A percentile compares a stretch with the other conserved stretches of the same genome.
Evolutionary conservation across 2,113 vertebrate species (phyloP).

Genomic region (Lepus europaeus): DNA sequence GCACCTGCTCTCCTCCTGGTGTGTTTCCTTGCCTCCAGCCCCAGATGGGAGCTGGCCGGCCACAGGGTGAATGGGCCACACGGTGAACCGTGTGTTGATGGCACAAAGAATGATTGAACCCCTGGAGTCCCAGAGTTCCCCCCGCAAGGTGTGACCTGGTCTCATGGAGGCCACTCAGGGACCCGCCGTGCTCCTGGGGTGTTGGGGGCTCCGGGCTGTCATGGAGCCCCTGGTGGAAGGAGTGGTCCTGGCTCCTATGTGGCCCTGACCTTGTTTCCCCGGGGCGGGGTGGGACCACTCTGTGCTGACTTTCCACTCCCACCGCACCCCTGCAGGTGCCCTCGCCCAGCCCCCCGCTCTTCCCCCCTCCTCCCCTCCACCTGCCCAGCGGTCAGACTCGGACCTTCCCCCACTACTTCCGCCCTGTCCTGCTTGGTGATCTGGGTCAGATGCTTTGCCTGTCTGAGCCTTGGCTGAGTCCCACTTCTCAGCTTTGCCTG

Average conservation of each 20-base stretch:
- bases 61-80: too few species aligned
- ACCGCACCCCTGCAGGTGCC: too few species aligned
- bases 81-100: too few species aligned
- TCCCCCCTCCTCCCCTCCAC: too few species aligned
- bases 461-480: neutral
- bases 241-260: too few species aligned
- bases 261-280: neutral
- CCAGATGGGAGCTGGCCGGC: too few species aligned
- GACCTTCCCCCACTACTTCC: neutral
- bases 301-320: neutral
- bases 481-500: neutral
- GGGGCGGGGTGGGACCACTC: neutral
- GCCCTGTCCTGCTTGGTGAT: accelerated
- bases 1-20: too few species aligned
- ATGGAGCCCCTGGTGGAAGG: neutral
- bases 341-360: neutral
- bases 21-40: neutral
- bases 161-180: neutral
- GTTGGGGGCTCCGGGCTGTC: neutral
- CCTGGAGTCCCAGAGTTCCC: neutral
- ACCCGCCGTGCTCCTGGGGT: neutral
- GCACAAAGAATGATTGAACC: neutral
- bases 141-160: neutral
- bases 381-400: neutral
- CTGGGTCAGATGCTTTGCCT: neutral